Conservation (phyloP, 2,113 vertebrate genomes). For the Hippotragus niger region DNA sequence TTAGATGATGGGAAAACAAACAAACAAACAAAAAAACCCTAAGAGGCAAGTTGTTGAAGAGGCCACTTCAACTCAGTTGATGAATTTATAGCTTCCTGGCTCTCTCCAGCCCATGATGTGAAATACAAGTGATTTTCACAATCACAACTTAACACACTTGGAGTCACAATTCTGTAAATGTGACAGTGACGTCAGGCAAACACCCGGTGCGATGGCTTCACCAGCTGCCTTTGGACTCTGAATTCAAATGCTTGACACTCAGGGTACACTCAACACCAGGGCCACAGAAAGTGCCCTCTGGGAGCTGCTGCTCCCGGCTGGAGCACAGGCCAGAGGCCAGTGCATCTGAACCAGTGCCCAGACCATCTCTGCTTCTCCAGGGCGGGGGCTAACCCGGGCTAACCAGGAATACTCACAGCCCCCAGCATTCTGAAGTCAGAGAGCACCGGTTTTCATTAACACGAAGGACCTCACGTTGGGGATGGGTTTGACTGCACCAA, state of each 20-base stretch:
- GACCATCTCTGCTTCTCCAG: neutral
- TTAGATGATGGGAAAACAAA: neutral
- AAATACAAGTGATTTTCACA: neutral
- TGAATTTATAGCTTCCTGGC: neutral
- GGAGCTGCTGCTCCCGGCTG: neutral
- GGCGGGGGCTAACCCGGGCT: accelerated
- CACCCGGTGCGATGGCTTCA: accelerated
- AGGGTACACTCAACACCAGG: neutral
- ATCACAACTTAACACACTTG: accelerated
- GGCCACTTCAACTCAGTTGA: neutral
- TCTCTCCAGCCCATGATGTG: neutral
- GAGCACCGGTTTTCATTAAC: accelerated
- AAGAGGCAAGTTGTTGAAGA: neutral
- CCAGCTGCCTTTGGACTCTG: neutral
- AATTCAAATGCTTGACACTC: accelerated
- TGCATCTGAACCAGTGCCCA: accelerated
- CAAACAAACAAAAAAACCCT: neutral
- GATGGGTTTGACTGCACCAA: accelerated
- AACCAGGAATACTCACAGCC: neutral
- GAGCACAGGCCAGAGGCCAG: neutral
- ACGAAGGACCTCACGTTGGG: neutral
- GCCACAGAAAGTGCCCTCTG: neutral
- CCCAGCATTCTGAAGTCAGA: neutral
- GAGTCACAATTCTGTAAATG: neutral
- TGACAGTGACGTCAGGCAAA: accelerated